Evolutionary conservation across 2,113 vertebrate genomes (phyloP), one percentile per base, ranked within the genome.

Genomic region (Trichomycterus rosablanca): DNA sequence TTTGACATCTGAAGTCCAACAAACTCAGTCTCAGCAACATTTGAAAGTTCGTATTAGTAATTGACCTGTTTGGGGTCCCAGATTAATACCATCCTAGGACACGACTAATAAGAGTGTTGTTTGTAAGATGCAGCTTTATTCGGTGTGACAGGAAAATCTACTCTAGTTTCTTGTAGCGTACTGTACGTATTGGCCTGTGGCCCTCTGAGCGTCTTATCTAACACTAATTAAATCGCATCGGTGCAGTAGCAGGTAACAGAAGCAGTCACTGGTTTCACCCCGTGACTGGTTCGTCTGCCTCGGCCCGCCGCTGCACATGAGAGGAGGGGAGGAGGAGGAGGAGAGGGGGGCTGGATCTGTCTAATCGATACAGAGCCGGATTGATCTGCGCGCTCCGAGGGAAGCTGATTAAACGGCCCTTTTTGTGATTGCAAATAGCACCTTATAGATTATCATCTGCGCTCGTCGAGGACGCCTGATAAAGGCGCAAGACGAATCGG

Each of bases 341-440:
- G 3, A 12, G 39, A 7, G 15, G 34, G 53, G n/a, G 57, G 35
- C 48, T 62, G 60, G 65, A 69, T 76, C 67, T 23, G 63, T 75
- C 44, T 66, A 72, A 83, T 87, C 84, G 75, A 82, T 78, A 71
- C 58, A 56, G 77, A 84, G 80, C 82, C 73, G 22, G 75, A 87
- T 87, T 81, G 83, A 88, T 84, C 76, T 49, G 64, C 72, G 68
- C 78, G 78, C 73, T 71, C 67, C n/a, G 74, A 70, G 67, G 45
- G 35, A 48, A 66, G 63, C 73, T 86, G 81, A 86, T 85, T 81
- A 82, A 82, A 81, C 77, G 46, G 61, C 59, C 55, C 65, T 82
- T 78, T 83, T 80, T 81, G 78, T 82, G 82, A 83, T 83, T 83
- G 78, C 76, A 82, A 83, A 83, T 80, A 81, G 77, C 82, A 74